Evolutionary conservation across 2,113 vertebrate species (phyloP).

Genomic region (Saccopteryx bilineata): DNA sequence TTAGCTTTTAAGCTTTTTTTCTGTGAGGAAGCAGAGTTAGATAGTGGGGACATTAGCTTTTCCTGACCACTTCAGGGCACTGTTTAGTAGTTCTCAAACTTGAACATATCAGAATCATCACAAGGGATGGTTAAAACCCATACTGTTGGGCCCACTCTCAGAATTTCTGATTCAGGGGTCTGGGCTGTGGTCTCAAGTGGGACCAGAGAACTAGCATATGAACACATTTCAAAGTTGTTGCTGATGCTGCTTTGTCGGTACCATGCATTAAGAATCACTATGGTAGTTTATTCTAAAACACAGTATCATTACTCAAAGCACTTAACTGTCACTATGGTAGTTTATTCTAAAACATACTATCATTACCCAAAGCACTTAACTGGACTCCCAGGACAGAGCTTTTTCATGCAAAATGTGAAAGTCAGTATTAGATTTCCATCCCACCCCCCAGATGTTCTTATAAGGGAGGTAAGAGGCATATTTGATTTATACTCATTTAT

Average conservation of each 20-base stretch:
- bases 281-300: constrained; percentile 11
- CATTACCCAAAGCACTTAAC: neutral
- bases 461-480: neutral
- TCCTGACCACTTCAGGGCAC: neutral
- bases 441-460: neutral
- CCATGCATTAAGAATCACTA: neutral
- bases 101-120: neutral
- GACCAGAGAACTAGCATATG: neutral
- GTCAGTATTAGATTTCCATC: neutral
- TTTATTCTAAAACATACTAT: neutral
- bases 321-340: neutral
- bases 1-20: constrained; percentile 26
- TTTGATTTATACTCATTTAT: neutral
- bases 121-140: neutral
- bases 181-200: neutral
- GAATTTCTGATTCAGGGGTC: constrained; percentile 35
- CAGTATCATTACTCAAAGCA: neutral
- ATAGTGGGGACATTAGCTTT: neutral
- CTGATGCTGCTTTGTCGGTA: neutral
- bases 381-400: neutral
- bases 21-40: neutral
- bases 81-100: neutral
- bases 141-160: neutral
- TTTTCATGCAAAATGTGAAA: neutral
- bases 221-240: constrained; percentile 12